Conservation (phyloP, 1,140 invertebrate genomes). For the Mya arenaria region DNA sequence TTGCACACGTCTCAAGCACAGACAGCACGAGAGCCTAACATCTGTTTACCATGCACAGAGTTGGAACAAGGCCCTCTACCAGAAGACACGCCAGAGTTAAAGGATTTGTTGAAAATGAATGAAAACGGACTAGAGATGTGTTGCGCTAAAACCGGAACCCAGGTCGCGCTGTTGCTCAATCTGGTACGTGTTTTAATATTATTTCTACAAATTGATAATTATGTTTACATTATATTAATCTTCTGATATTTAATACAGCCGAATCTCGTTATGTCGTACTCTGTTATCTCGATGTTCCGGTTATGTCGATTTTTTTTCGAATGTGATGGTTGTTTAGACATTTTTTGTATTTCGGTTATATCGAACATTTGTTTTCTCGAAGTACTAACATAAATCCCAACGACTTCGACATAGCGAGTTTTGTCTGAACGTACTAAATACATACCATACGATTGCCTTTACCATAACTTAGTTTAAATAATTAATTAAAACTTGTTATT, state of each 20-base stretch:
- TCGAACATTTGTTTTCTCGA: too few species aligned
- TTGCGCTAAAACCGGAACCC: background rate
- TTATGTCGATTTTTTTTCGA: background rate
- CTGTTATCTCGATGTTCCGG: background rate
- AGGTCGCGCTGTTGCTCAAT: background rate
- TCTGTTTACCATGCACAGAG: background rate
- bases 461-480: background rate
- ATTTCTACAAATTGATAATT: background rate
- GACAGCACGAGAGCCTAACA: background rate
- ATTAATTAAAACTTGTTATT: background rate
- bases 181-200: background rate
- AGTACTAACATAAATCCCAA: too few species aligned
- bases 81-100: background rate
- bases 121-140: background rate
- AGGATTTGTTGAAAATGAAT: background rate
- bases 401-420: too few species aligned
- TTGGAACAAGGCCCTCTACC: background rate
- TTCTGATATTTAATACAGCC: background rate
- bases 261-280: background rate
- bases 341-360: too few species aligned
- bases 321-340: background rate
- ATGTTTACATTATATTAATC: background rate
- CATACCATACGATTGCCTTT: background rate
- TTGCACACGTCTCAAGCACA: background rate
- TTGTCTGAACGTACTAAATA: too few species aligned